A percentile compares a stretch with the other conserved stretches of the same genome.
These are phyloP conservation scores for Glyptemys insculpta DNA, from an alignment of 2,797 vertebrate species.

Conservation along the genomic window DNA sequence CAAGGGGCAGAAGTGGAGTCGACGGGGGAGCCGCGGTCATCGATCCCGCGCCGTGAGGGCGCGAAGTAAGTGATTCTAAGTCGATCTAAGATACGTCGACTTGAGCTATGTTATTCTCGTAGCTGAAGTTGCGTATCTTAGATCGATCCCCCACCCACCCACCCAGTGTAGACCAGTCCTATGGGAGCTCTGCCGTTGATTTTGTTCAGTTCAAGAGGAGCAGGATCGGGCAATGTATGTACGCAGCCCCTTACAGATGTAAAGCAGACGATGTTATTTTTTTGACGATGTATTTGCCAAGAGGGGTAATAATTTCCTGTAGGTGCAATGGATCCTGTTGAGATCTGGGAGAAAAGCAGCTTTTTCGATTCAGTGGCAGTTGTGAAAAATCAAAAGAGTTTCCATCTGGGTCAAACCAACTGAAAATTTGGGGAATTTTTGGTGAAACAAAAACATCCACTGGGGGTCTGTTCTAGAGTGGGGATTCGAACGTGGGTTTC, in stretches of 20 bases:
- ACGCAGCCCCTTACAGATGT: neutral
- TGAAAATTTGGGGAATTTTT: neutral
- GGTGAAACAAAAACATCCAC: neutral
- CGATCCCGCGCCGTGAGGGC: too few relatives aligned
- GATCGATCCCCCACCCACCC: too few relatives aligned
- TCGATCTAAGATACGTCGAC: too few relatives aligned
- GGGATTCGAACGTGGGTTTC: neutral
- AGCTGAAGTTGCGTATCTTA: too few relatives aligned
- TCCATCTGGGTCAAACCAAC: neutral
- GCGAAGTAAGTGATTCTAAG: too few relatives aligned
- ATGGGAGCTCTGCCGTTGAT: neutral
- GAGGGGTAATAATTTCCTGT: accelerated
- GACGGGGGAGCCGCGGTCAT: too few relatives aligned
- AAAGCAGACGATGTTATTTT: neutral
- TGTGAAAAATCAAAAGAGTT: neutral
- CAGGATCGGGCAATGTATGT: accelerated
- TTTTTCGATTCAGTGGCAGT: neutral
- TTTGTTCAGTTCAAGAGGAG: accelerated
- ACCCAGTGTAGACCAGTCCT: too few relatives aligned
- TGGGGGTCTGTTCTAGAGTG: neutral
- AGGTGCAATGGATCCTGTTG: accelerated
- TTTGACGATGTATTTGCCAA: neutral
- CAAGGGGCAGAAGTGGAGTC: too few relatives aligned
- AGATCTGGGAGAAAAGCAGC: neutral
- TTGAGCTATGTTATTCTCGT: too few relatives aligned